These are phyloP conservation scores for Tetrax tetrax DNA, from an alignment of 2,113 vertebrate genomes.

Conservation along the genomic window DNA sequence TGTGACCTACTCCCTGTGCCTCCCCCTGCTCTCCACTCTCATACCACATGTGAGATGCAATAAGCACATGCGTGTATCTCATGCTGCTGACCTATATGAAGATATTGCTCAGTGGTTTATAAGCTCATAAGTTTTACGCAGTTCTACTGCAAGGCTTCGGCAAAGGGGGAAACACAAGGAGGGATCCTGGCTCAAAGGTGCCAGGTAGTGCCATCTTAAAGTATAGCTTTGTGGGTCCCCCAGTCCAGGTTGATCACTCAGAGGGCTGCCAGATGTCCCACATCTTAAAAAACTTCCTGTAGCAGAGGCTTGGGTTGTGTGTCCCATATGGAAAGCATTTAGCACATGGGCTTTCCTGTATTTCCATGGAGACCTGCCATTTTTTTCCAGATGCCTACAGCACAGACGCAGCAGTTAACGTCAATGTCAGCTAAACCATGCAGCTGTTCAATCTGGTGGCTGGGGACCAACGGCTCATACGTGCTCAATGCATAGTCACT, in stretches of 20 bases:
- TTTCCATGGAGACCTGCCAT: neutral
- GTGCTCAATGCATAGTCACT: neutral
- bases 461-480: neutral
- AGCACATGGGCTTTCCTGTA: neutral
- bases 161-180: neutral
- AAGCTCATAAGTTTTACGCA: neutral
- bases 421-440: neutral
- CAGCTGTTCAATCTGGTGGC: neutral
- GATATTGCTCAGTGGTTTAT: neutral
- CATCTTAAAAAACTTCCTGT: neutral
- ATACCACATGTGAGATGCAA: neutral
- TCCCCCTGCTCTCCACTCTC: rapidly evolving
- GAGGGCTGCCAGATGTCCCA: neutral
- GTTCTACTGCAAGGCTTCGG: neutral
- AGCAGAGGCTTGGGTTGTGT: rapidly evolving
- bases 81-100: neutral
- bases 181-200: neutral
- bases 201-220: neutral
- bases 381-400: neutral
- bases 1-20: neutral
- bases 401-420: neutral
- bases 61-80: rapidly evolving
- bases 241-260: neutral
- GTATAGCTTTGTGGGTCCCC: neutral
- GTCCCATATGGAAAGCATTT: neutral